These are phyloP conservation scores for Brotogeris chrysoptera DNA, from an alignment of 2,797 vertebrate species.

Conservation along the genomic window DNA sequence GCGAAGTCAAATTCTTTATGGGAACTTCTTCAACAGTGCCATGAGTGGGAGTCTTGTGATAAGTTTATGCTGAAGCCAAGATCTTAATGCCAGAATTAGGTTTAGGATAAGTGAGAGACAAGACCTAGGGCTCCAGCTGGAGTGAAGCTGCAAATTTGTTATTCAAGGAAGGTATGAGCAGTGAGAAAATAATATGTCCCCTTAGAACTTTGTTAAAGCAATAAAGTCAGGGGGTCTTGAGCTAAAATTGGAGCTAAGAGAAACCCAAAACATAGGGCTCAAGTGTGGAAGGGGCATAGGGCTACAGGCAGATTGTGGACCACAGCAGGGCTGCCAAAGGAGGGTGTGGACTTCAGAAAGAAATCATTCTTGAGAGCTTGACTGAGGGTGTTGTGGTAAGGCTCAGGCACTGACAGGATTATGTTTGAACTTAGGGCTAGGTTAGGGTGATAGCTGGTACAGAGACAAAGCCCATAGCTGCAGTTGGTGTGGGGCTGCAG, in stretches of 20 bases:
- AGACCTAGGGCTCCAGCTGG: neutral
- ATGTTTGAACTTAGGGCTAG: neutral
- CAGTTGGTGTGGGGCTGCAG: neutral
- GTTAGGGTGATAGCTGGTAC: neutral
- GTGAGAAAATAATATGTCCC: neutral
- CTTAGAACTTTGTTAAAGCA: neutral
- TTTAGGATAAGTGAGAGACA: neutral
- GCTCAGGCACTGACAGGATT: neutral
- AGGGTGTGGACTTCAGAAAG: neutral
- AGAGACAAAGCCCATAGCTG: neutral
- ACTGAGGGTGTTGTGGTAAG: neutral
- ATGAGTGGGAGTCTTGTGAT: neutral
- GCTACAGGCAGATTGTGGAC: neutral
- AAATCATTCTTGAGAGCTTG: neutral
- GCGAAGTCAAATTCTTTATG: neutral
- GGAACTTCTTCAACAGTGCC: neutral
- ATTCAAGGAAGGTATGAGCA: neutral
- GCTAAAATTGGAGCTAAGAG: neutral
- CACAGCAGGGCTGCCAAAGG: neutral
- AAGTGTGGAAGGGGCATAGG: rapidly evolving
- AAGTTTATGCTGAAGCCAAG: neutral
- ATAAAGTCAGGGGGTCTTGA: neutral
- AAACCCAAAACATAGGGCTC: neutral
- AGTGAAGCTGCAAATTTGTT: neutral
- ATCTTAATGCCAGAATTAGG: neutral